phyloP scores from a whole-genome alignment of 2,888 invertebrate genomes.

The Drosophila fungiperda region DNA sequence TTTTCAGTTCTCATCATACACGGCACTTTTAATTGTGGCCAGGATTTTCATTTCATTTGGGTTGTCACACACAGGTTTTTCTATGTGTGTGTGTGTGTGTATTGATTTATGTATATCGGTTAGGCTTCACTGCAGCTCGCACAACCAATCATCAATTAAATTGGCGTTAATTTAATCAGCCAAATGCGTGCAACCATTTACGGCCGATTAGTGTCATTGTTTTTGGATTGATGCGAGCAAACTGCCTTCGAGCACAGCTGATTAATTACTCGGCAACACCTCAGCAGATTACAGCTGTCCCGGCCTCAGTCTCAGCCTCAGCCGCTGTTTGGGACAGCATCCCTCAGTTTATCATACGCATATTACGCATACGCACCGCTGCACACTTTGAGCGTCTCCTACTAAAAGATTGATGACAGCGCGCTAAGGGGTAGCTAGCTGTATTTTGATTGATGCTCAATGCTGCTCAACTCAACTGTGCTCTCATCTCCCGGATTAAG shows the following conservation, averaged over 20 bases:
- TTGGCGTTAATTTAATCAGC: conserved; percentile 58
- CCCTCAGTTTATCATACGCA: conserved; percentile 26
- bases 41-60: conserved; percentile 58
- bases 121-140: neutral
- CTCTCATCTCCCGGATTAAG: conserved; percentile 36
- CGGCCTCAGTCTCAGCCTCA: neutral
- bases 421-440: conserved; percentile 5
- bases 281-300: conserved; percentile 5
- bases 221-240: conserved; percentile 23
- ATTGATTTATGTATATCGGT: conserved; percentile 24
- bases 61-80: conserved; percentile 40
- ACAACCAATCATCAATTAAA: conserved; percentile 30
- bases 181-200: conserved; percentile 44
- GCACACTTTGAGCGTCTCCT: conserved; percentile 29
- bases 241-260: conserved; percentile 30
- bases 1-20: conserved; percentile 21
- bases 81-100: conserved; percentile 6
- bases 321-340: conserved; percentile 4
- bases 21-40: conserved; percentile 65
- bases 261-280: conserved; percentile 56
- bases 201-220: conserved; percentile 62
- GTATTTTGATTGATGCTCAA: conserved; percentile 37
- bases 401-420: conserved; percentile 64
- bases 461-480: conserved; percentile 21
- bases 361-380: conserved; percentile 65